Base-by-base conservation (phyloP, 2,113 vertebrate genomes). In the Pluvianellus socialis region DNA sequence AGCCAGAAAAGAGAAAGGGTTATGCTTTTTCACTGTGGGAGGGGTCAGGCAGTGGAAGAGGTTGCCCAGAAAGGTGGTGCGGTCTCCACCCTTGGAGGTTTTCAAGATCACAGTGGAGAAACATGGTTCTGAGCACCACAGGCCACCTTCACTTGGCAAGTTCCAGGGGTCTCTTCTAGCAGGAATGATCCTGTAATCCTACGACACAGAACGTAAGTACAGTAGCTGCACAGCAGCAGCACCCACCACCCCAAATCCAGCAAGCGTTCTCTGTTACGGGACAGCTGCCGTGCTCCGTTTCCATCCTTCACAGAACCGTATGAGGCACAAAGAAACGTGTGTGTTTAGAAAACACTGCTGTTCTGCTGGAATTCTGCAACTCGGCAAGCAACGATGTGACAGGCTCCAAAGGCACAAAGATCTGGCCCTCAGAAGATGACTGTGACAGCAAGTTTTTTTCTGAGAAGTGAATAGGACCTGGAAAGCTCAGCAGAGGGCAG, bases 251-350 rank as follows among this genome's bases (percentile, higher is more conserved):
- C 70, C 75, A 56, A 15, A 24, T 12, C 56, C 58, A 44, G 26
- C 1, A 44, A 14, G 18, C 0, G 3, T 27, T 10, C 20, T 30
- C 38, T 3, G 1, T 20, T 40, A 28, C 11, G 18, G 14, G 14
- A 17, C 1, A 65, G 53, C 35, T 61, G 58, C 75, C 7, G 1
- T 2, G 24, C 66, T 63, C 33, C 19, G 4, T 7, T 50, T 62
- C 80, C 65, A 66, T 8, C 35, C 28, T 44, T 58, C 10, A 4
- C 3, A 35, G 15, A 24, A n/a, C 26, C 28, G 11, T 6, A 24
- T 6, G 16, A 65, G 14, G 89, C 44, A 44, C 58, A 33, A 50
- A n/a, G 7, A 49, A 42, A 59, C 3, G 0, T 12, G 49, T 44
- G 44, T 44, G 15, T 47, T 68, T 42, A 33, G 38, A 80, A 91